Base-by-base conservation (phyloP, 2,888 invertebrate species). In the Erebia epiphron region DNA sequence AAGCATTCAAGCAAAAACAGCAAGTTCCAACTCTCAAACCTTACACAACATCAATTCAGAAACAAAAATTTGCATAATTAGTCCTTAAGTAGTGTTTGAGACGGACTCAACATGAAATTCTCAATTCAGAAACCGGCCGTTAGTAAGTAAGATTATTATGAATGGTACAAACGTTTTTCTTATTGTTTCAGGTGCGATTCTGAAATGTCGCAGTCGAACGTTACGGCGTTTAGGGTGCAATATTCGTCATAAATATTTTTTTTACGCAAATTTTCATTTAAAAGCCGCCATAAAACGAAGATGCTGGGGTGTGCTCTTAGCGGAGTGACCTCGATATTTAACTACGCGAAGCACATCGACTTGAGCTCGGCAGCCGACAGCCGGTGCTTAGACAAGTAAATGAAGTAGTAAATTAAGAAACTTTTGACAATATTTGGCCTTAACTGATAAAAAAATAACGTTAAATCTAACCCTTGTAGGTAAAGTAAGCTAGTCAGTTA, bases 321-420 rank as follows among this genome's bases (percentile, higher is more conserved):
- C 75, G 87, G 89, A 89, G 86, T 90, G 79, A 83, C 89, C 89
- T 90, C 88, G 83, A 85, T 83, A 80, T 86, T 86, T 76, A 80
- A 79, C 75, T 83, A 80, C 79, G 81, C 85, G 74, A 86, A 84
- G 80, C 81, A 83, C 80, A 83, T 86, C 80, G 84, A 82, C 82
- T 88, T 87, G 78, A 88, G 90, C 87, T 88, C 92, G 88, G 91
- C 92, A 87, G 86, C 86, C 82, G 91, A 93, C 85, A 92, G 91
- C 89, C 92, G 93, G 82, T 92, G 92, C 84, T 87, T 93, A 88
- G 91, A 92, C 86, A 92, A 93, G 91, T 92, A 92, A 88, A 88
- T 86, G 78, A 79, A 75, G 63, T 73, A 71, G 58, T 46, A 66
- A 73, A 67, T 49, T 65, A 72, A 76, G 56, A 75, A 75, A 73